Conservation (phyloP, 1,140 invertebrate species). For the Drosophila saltans region DNA sequence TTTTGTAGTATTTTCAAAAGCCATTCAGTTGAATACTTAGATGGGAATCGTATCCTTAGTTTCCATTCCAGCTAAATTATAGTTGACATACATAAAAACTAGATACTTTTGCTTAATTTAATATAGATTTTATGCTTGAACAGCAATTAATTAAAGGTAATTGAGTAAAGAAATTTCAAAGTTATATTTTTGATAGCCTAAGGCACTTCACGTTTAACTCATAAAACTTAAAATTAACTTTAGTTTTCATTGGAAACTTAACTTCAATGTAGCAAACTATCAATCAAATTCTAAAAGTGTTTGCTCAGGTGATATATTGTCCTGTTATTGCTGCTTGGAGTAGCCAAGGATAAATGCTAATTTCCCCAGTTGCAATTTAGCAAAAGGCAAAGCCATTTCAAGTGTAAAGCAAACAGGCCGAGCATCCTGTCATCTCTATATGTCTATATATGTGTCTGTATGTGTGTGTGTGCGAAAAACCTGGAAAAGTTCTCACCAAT, state of each 20-base stretch:
- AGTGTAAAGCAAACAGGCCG: slow-evolving; percentile 47
- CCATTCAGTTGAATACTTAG: too few relatives aligned
- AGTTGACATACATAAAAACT: background rate
- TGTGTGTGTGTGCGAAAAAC: background rate
- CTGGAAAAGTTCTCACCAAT: background rate
- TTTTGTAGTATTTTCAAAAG: too few relatives aligned
- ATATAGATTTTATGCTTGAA: too few relatives aligned
- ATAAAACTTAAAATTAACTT: background rate
- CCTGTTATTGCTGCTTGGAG: slow-evolving; percentile 8
- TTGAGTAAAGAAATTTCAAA: background rate
- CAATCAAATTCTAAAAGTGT: slow-evolving; percentile 34
- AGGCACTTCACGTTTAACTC: background rate
- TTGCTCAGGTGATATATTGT: slow-evolving; percentile 52
- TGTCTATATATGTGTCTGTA: background rate
- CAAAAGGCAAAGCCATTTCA: background rate
- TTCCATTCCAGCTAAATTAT: background rate
- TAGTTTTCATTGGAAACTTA: background rate
- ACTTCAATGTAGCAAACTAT: background rate
- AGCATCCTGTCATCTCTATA: background rate
- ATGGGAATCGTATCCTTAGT: too few relatives aligned
- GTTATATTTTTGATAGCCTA: background rate
- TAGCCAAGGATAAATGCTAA: slow-evolving; percentile 62
- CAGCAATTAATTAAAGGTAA: too few relatives aligned
- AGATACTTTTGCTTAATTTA: background rate
- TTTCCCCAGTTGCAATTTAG: slow-evolving; percentile 48